These are phyloP conservation scores for Wasmannia auropunctata DNA, from an alignment of 1,140 invertebrate species.

Conservation along the genomic window DNA sequence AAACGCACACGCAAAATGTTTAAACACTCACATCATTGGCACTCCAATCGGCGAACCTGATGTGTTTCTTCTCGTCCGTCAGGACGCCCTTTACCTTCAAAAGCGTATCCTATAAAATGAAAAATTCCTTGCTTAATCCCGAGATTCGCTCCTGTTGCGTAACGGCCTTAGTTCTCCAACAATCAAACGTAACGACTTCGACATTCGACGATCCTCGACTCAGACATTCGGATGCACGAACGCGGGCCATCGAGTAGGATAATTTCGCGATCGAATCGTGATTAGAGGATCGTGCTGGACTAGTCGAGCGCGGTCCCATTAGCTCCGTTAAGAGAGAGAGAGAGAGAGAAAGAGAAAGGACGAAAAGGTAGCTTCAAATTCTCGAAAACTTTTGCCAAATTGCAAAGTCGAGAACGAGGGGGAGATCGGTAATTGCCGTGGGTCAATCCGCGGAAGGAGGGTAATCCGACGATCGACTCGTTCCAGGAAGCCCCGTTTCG, in stretches of 20 bases:
- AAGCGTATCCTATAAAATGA: conserved; percentile 91
- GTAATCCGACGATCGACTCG: conserved; percentile 80
- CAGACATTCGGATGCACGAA: conserved; percentile 30
- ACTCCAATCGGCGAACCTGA: conserved; percentile 97
- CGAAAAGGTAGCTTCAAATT: conserved; percentile 72
- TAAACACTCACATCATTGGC: conserved; percentile 94
- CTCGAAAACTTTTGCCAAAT: conserved; percentile 81
- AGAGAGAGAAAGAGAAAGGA: conserved; percentile 13
- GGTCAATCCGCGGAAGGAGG: conserved; percentile 74
- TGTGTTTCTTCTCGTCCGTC: conserved; percentile 96
- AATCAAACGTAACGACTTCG: conserved; percentile 2
- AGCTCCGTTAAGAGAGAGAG: conserved; percentile 18
- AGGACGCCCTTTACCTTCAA: conserved; percentile 94
- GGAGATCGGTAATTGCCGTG: conserved; percentile 76
- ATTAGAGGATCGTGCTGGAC: conserved; percentile 60
- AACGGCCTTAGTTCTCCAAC: conserved; percentile 6
- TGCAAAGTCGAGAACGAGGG: conserved; percentile 73
- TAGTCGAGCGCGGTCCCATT: conserved; percentile 61
- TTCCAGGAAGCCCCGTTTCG: conserved; percentile 80
- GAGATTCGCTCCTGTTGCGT: neutral
- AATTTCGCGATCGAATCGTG: conserved; percentile 63
- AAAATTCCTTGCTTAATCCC: conserved; percentile 1
- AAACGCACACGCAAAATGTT: neutral
- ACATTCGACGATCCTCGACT: conserved; percentile 30
- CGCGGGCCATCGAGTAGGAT: conserved; percentile 46